Evolutionary conservation across 30 jellyfish, hydroid and myxozoan species (phyloP).

Genomic region (Cassiopea andromeda): DNA sequence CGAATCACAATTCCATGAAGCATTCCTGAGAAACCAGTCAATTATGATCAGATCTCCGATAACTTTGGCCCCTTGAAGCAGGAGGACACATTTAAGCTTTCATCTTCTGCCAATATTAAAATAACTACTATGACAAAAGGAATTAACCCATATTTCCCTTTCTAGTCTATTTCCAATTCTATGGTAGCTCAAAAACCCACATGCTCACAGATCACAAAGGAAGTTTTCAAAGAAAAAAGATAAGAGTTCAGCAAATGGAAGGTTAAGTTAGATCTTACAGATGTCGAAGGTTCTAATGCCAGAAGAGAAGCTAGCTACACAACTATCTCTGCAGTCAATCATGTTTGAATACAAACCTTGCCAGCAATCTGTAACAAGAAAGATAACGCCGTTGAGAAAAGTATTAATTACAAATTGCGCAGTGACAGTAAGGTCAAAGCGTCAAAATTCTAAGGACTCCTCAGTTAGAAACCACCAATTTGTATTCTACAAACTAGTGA

Average conservation of each 20-base stretch:
- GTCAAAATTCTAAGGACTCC: not conserved
- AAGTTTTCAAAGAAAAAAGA: not conserved
- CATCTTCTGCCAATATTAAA: no score
- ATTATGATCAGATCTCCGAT: no score
- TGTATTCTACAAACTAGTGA: not conserved
- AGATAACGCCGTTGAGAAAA: constrained; percentile 22
- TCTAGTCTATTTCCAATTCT: not conserved
- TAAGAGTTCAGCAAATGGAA: not conserved
- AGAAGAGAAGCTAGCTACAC: not conserved
- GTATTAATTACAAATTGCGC: constrained; percentile 26
- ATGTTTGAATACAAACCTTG: constrained; percentile 55
- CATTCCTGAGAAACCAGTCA: no score
- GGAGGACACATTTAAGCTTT: no score
- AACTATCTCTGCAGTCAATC: constrained; percentile 50
- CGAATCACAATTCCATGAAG: no score
- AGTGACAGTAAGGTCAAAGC: not conserved
- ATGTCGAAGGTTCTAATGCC: constrained; percentile 1
- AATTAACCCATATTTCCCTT: not conserved
- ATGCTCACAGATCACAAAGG: not conserved
- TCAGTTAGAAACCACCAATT: not conserved
- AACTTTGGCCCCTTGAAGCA: no score
- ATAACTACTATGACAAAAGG: not conserved
- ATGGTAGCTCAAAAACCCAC: not conserved
- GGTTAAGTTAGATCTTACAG: constrained; percentile 18
- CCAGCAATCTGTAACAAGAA: constrained; percentile 43